phyloP scores from a whole-genome alignment of 2,113 vertebrate genomes.

The Bufo bufo region DNA sequence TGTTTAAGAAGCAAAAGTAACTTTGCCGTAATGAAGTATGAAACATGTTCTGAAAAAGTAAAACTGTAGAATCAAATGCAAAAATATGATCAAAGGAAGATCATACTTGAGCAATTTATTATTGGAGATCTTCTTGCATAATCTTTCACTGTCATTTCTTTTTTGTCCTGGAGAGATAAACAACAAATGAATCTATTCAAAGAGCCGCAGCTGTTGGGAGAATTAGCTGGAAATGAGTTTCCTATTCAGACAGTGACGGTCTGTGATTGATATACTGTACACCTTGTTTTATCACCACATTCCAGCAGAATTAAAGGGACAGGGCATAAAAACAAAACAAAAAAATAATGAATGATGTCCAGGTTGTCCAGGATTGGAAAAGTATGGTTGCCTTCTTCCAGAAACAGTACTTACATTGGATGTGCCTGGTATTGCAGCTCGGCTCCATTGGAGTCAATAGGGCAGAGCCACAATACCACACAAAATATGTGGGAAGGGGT shows the following conservation, averaged over 20 bases:
- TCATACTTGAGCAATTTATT: conserved; percentile 35
- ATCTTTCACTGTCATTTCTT: conserved; percentile 51
- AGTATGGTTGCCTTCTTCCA: too few relatives aligned
- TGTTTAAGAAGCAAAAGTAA: neutral
- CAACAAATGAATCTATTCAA: conserved; percentile 48
- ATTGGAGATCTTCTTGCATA: conserved; percentile 7
- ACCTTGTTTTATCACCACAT: conserved; percentile 11
- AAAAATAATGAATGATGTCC: neutral
- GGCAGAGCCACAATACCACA: too few relatives aligned
- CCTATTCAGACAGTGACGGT: conserved; percentile 28
- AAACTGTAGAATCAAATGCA: conserved; percentile 21
- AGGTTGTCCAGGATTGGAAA: too few relatives aligned
- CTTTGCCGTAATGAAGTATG: neutral
- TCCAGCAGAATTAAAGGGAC: neutral
- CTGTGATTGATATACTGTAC: conserved; percentile 13
- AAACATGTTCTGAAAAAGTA: neutral
- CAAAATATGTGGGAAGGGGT: too few relatives aligned
- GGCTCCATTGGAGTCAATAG: too few relatives aligned
- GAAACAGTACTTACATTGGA: too few relatives aligned
- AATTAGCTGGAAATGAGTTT: conserved; percentile 45
- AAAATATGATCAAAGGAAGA: conserved; percentile 34
- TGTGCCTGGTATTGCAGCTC: too few relatives aligned
- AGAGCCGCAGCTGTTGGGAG: conserved; percentile 34
- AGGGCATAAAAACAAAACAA: neutral
- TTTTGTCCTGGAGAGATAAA: conserved; percentile 48